Evolutionary conservation across 2,113 vertebrate species (phyloP), one percentile per base, ranked within the genome.

Genomic region (Phyllostomus hastatus): DNA sequence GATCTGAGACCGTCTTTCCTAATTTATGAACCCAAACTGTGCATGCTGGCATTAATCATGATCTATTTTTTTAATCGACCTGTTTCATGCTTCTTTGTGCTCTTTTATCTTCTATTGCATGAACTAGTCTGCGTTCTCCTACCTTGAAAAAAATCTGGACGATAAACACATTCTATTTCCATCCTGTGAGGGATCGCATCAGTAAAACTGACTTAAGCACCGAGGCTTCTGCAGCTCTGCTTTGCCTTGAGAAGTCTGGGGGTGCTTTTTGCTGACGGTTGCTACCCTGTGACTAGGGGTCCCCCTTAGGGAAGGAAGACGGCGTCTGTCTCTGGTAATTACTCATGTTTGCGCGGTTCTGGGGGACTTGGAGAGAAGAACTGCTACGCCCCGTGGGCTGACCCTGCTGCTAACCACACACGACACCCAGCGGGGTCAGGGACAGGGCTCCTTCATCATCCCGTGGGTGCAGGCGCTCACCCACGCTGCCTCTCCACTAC

Each of bases 251-350:
- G 7, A 54, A 35, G 57, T 72, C 19, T 26, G 31, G 0, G 0
- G 54, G 46, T 6, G 43, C 26, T 41, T 73, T 1, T 1, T 75
- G 85, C 26, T 8, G 19, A 50, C 1, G 33, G 43, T 35, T 26
- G 81, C 41, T 48, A 1, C 16, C 11, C 15, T 8, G 1, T 0
- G 16, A 8, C 7, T 2, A 6, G 4, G 26, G 48, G 46, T 26
- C 16, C 67, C 70, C 83, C 66, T 50, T 11, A 24, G 73, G 22
- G 81, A 75, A 43, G 67, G 61, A 80, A 43, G 76, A 80, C 0
- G 0, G 73, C 35, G 2, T 48, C 20, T 35, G 50, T 64, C 50
- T 81, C 26, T 79, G 79, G 38, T 73, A 83, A 67, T 41, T 15
- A 22, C 17, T 79, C 16, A 1, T 5, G 54, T 50, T 54, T 64